These are phyloP conservation scores for Ammospiza nelsoni DNA, from an alignment of 2,113 vertebrate genomes.

Conservation along the genomic window DNA sequence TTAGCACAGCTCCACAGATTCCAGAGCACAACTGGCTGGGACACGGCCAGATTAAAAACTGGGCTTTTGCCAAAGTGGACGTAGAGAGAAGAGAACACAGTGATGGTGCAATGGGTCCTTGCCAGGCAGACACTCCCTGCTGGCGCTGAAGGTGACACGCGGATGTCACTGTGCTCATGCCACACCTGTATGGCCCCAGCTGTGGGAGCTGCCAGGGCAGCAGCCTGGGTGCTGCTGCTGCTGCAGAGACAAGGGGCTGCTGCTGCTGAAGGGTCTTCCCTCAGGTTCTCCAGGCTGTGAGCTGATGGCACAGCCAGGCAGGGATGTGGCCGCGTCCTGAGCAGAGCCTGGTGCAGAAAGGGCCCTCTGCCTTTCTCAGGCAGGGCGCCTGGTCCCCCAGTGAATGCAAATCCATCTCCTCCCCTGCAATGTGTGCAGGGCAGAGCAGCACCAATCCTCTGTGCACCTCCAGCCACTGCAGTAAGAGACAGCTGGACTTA, in stretches of 20 bases:
- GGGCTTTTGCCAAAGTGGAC: neutral
- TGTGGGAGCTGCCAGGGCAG: neutral
- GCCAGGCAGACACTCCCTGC: neutral
- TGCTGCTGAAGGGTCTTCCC: neutral
- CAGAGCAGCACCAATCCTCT: neutral
- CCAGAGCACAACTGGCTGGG: neutral
- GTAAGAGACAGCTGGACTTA: neutral
- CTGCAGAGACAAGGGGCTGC: neutral
- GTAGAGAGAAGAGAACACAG: neutral
- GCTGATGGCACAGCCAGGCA: neutral
- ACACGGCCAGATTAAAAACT: neutral
- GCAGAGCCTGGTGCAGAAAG: neutral
- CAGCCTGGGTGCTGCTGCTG: neutral
- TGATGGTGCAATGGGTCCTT: neutral
- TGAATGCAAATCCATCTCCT: neutral
- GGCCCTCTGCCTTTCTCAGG: neutral
- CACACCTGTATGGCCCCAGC: rapidly evolving
- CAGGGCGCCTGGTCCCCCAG: rapidly evolving
- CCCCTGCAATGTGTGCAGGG: rapidly evolving
- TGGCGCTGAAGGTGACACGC: neutral
- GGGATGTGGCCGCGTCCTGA: neutral
- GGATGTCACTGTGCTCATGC: neutral
- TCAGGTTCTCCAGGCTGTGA: neutral
- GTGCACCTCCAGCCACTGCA: neutral
- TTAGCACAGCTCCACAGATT: neutral